Percentiles rank a stretch among this genome's conserved stretches.
Conservation (phyloP, 2,113 vertebrate species). For the Heterotis niloticus region DNA sequence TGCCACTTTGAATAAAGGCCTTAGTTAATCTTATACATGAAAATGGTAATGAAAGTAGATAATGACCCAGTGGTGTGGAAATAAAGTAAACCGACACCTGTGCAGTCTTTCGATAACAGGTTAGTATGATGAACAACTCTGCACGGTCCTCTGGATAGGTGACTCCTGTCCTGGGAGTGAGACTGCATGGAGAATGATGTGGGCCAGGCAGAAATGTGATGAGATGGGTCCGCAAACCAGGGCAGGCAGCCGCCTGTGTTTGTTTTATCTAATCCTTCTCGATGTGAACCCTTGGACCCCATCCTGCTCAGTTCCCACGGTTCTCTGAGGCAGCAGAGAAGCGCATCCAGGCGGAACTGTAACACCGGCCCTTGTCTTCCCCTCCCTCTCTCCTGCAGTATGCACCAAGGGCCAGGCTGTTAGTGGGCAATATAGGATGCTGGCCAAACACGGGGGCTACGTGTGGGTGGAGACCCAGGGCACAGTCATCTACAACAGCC, state of each 20-base stretch:
- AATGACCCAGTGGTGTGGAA: too few relatives aligned
- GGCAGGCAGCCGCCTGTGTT: conserved; percentile 38
- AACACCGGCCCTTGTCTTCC: conserved; percentile 5
- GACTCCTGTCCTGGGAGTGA: background rate
- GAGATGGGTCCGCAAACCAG: conserved; percentile 46
- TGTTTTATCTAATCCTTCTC: conserved; percentile 34
- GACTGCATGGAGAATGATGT: background rate
- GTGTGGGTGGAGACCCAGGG: conserved; percentile 97
- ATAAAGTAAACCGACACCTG: too few relatives aligned
- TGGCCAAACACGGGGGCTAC: conserved; percentile 89
- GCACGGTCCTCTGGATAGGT: background rate
- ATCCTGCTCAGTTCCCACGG: conserved; percentile 58
- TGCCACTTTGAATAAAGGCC: too few relatives aligned
- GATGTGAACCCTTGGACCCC: conserved; percentile 44
- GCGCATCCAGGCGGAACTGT: conserved; percentile 27
- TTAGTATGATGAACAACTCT: background rate
- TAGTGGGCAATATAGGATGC: conserved; percentile 88
- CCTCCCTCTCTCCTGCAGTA: conserved; percentile 61
- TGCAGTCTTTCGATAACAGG: too few relatives aligned
- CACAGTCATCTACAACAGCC: conserved; percentile 93
- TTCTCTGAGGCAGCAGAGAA: conserved; percentile 16
- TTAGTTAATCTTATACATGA: too few relatives aligned
- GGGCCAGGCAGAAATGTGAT: conserved; percentile 42
- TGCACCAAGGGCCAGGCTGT: conserved; percentile 93
- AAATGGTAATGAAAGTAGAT: too few relatives aligned